Evolutionary conservation across 1,140 invertebrate genomes (phyloP), one percentile per base, ranked within the genome.

Genomic region (Dermatophagoides farinae): DNA sequence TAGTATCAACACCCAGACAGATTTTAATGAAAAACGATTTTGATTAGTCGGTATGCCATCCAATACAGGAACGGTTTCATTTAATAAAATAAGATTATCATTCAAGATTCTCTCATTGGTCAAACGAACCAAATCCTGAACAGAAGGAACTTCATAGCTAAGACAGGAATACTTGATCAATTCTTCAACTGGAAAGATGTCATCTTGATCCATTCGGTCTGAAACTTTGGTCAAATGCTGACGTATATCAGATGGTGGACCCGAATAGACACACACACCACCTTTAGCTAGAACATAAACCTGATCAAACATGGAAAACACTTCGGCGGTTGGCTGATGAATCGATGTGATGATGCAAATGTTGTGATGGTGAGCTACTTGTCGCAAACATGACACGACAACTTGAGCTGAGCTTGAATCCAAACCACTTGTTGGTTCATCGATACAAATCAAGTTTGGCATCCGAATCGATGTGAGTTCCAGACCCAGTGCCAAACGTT

Each of bases 401-500:
- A 46, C 39, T 47, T 25, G 10, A n/a, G 57, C 57, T 22, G 43
- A 41, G 31, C 37, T 59, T 6, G 18, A 23, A 41, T 61, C 60
- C 60, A 61, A 25, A 8, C 60, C 60, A 44, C 23, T 92, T n/a
- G 89, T 95, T 0, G 90, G 88, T 70, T 96, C 90, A 69, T 96
- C 90, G 70, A 93, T 92, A 73, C 92, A 93, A 85, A 96, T 89
- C 25, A 95, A 82, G 50, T 88, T 88, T 16, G 91, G 91, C 75
- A 93, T 95, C 37, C n/a, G 18, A 6, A 16, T 4, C 71, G 90
- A 93, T 57, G 95, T 79, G 54, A 96, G 73, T 73, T 95, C 90
- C 58, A 93, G 73, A 18, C 89, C 88, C 65, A 95, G 89, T 1
- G 89, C 88, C 47, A 95, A 73, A 51, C 90, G 78, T 71, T 93